Evolutionary conservation across 2,113 vertebrate species (phyloP).

Genomic region (Fulmarus glacialis): DNA sequence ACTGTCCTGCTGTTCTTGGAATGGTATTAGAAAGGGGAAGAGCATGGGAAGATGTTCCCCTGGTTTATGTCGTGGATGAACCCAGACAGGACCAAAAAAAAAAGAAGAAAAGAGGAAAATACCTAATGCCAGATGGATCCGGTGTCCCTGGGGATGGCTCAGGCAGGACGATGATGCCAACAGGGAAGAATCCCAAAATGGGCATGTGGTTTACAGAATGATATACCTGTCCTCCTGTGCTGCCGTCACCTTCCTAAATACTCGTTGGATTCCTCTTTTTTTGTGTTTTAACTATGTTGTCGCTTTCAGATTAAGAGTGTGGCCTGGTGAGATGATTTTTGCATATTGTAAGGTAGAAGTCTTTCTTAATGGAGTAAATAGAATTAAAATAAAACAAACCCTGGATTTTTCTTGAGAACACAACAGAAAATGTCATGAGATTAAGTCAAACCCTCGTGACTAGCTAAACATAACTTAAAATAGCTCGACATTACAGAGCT

Average conservation of each 20-base stretch:
- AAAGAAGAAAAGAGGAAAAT: not conserved
- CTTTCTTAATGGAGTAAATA: not conserved
- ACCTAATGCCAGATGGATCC: rapidly evolving
- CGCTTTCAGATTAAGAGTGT: not conserved
- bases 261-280: not conserved
- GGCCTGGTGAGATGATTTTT: not conserved
- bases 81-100: not conserved
- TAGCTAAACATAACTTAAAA: not conserved
- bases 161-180: not conserved
- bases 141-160: not conserved
- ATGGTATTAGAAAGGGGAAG: not conserved
- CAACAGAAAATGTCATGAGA: not conserved
- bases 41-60: not conserved
- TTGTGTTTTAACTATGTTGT: not conserved
- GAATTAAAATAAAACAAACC: not conserved
- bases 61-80: not conserved
- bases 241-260: not conserved
- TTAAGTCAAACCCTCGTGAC: not conserved
- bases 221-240: not conserved
- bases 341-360: not conserved
- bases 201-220: rapidly evolving
- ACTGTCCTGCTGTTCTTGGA: not conserved
- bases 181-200: not conserved
- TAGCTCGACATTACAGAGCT: not conserved
- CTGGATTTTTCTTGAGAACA: not conserved